These are phyloP conservation scores for Falco peregrinus DNA, from an alignment of 2,797 vertebrate species.

Conservation along the genomic window DNA sequence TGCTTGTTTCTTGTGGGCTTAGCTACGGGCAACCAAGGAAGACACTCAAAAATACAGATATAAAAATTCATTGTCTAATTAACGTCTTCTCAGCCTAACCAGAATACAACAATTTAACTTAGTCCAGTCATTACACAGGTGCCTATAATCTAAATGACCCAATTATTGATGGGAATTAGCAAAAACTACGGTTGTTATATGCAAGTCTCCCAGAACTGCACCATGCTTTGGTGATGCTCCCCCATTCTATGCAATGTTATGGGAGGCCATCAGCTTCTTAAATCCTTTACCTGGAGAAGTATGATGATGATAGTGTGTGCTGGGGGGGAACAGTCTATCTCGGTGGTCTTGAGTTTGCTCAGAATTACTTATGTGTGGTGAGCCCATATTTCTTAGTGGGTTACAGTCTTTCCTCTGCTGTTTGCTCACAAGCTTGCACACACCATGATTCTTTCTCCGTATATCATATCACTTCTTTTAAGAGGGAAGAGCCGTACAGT, in stretches of 20 bases:
- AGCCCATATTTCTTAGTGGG: not conserved
- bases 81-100: not conserved
- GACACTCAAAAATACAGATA: not conserved
- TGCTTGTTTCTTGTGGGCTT: not conserved
- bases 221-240: not conserved
- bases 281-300: not conserved
- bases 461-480: not conserved
- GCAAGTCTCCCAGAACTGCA: not conserved
- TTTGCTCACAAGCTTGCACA: not conserved
- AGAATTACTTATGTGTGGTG: not conserved
- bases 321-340: not conserved
- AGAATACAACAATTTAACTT: not conserved
- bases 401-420: not conserved
- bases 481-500: not conserved
- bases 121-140: not conserved
- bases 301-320: not conserved
- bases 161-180: not conserved
- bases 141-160: not conserved
- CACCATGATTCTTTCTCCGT: not conserved
- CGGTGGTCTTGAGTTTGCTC: not conserved
- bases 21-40: not conserved
- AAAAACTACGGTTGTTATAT: not conserved
- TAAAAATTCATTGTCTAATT: not conserved
- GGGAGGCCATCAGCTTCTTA: not conserved
- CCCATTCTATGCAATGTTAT: fast-evolving